These are phyloP conservation scores for Dolomedes plantarius DNA, from an alignment of 2,888 invertebrate genomes.

Conservation along the genomic window DNA sequence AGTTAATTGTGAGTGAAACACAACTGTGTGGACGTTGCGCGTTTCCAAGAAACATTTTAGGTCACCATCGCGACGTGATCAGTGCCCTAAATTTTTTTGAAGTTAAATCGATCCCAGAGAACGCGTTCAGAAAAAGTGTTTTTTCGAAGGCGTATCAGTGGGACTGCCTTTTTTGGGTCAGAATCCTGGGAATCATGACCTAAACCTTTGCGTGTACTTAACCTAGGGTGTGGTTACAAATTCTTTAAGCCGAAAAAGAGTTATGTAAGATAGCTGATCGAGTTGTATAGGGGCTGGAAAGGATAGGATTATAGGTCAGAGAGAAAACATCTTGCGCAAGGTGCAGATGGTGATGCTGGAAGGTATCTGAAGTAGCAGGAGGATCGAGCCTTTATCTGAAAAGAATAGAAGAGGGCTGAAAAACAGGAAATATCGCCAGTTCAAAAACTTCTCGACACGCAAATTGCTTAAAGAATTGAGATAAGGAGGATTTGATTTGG, in stretches of 20 bases:
- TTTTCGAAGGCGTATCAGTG: conserved; percentile 42
- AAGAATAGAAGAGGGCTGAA: background rate
- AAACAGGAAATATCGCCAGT: background rate
- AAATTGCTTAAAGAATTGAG: no score
- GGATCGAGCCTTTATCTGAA: background rate
- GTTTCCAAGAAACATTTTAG: conserved; percentile 42
- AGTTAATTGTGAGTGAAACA: no score
- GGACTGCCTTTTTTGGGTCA: conserved; percentile 54
- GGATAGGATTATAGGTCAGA: conserved; percentile 59
- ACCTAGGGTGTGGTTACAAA: conserved; percentile 58
- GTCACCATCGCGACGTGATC: conserved; percentile 51
- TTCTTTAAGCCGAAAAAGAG: conserved; percentile 26
- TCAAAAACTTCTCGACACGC: no score
- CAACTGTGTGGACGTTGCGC: background rate
- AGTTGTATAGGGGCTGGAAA: conserved; percentile 56
- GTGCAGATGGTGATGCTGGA: conserved; percentile 15
- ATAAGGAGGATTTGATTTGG: no score
- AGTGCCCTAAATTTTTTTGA: conserved; percentile 39
- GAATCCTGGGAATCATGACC: conserved; percentile 52
- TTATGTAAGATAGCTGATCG: conserved; percentile 53
- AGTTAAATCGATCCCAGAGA: conserved; percentile 47
- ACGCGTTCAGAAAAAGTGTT: conserved; percentile 27
- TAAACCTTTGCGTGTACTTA: conserved; percentile 50
- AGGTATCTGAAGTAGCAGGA: conserved; percentile 11
- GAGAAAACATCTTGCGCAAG: conserved; percentile 53